Conservation (phyloP, 2,888 invertebrate genomes). For the Cremastobaeus sp. region DNA sequence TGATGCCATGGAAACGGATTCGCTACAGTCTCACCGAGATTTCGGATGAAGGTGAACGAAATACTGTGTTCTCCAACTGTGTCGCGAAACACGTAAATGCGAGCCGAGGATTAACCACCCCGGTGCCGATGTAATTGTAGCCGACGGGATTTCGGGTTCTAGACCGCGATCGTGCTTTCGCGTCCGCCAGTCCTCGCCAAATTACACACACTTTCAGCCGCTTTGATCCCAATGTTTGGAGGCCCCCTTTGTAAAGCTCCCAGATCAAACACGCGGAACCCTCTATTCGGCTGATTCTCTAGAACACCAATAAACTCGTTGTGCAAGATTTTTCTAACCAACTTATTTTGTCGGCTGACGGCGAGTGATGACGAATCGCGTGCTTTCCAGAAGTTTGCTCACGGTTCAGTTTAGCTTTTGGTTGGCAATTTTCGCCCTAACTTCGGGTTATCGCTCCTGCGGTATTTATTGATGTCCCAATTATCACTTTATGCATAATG, state of each 20-base stretch:
- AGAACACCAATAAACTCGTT: too few species aligned
- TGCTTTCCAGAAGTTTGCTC: too few species aligned
- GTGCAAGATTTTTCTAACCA: too few species aligned
- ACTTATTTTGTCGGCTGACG: too few species aligned
- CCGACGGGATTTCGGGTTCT: constrained; percentile 4
- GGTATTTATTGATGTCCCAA: too few species aligned
- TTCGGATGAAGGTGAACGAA: constrained; percentile 47
- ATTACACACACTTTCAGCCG: neutral
- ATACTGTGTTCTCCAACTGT: neutral
- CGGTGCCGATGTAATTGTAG: neutral
- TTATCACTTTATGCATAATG: too few species aligned
- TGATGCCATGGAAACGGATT: constrained; percentile 49
- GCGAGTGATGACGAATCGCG: too few species aligned
- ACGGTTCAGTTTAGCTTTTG: too few species aligned
- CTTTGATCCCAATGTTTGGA: neutral
- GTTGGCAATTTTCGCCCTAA: too few species aligned
- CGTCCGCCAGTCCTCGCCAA: neutral
- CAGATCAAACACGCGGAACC: neutral
- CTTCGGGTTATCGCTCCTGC: too few species aligned
- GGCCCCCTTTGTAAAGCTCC: neutral
- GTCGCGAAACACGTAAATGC: too few species aligned
- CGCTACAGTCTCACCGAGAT: constrained; percentile 27
- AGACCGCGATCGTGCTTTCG: neutral
- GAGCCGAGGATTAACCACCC: neutral
- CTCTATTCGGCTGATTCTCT: too few species aligned